Base-by-base conservation (phyloP, 2,113 vertebrate species). In the Barnardius zonarius region DNA sequence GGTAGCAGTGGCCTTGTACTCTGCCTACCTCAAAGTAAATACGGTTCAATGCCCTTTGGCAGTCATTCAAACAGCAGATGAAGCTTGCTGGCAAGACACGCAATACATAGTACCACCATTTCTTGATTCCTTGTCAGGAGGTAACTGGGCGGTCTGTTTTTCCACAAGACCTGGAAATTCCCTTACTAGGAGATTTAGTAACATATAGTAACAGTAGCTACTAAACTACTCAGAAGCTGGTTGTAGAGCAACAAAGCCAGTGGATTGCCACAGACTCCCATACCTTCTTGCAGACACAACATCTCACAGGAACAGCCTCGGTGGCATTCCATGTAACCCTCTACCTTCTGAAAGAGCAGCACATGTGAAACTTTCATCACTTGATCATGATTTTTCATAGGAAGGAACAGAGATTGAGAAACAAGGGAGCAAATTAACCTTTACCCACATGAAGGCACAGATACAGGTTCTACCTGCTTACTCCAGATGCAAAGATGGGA, bases 341-440 rank as follows among this genome's bases (percentile, higher is more conserved):
- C 91, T 92, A 59, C 63, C 57, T 93, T 89, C 67, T 59, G 66
- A 76, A 62, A 84, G 52, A 2, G 3, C 39, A 7, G 85, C 79
- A 70, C 75, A 64, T 88, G 22, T 31, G 27, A 87, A 78, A 78
- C 69, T 81, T 93, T 90, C 94, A 96, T 96, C 95, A 82, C 39
- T 87, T 13, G 2, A 93, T 96, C 95, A 28, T 4, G 6, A 80
- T 88, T 94, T 93, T 94, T 94, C 86, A 92, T 66, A 85, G 81
- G 95, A 95, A 89, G 67, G 62, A 92, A 92, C 70, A 61, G 11
- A 28, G 80, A 95, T 95, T 96, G 95, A 96, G 95, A 95, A 96
- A 96, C 52, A 66, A 2, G 0, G 43, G 30, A 84, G 83, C 25
- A 93, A 93, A 72, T 92, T 92, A 95, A 94, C 90, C 52, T 90